phyloP scores from a whole-genome alignment of 2,797 vertebrate species.

The Galaxias olidus region DNA sequence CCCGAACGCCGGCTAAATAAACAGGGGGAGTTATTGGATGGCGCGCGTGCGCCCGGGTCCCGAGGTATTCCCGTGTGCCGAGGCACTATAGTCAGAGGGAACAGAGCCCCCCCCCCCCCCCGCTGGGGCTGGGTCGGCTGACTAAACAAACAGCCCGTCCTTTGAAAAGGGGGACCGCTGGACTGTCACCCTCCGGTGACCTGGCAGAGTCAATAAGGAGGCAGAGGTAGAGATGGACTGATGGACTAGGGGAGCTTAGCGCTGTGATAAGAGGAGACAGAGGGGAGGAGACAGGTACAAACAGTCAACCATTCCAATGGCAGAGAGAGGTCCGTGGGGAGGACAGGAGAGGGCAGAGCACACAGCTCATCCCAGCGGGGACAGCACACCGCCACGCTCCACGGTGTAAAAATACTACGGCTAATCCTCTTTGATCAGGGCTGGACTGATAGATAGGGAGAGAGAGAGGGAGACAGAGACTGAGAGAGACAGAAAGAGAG shows the following conservation, averaged over 20 bases:
- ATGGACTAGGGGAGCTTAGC: background rate
- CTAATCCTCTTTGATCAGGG: slow-evolving; percentile 55
- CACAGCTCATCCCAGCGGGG: slow-evolving; percentile 56
- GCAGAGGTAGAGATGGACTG: slow-evolving; percentile 19
- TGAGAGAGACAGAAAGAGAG: too few species aligned
- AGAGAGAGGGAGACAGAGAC: background rate
- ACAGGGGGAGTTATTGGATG: slow-evolving; percentile 58
- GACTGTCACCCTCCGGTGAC: slow-evolving; percentile 58
- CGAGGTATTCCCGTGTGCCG: slow-evolving; percentile 42
- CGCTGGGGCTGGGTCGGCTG: slow-evolving; percentile 46
- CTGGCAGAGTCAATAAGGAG: slow-evolving; percentile 29
- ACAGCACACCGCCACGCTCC: slow-evolving; percentile 59
- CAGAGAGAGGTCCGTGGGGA: background rate
- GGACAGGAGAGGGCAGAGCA: slow-evolving; percentile 42
- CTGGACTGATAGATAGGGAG: background rate
- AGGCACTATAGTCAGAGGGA: slow-evolving; percentile 36
- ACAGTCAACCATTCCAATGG: too few species aligned
- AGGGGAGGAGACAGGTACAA: background rate
- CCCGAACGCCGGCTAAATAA: slow-evolving; percentile 60
- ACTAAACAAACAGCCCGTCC: slow-evolving; percentile 64
- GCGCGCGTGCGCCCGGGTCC: slow-evolving; percentile 33
- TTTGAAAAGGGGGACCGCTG: slow-evolving; percentile 36
- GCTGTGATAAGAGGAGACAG: slow-evolving; percentile 2
- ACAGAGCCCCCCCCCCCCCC: slow-evolving; percentile 12
- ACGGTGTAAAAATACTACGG: slow-evolving; percentile 69